Base-by-base conservation (phyloP, 2,113 vertebrate genomes). In the Monopterus albus region DNA sequence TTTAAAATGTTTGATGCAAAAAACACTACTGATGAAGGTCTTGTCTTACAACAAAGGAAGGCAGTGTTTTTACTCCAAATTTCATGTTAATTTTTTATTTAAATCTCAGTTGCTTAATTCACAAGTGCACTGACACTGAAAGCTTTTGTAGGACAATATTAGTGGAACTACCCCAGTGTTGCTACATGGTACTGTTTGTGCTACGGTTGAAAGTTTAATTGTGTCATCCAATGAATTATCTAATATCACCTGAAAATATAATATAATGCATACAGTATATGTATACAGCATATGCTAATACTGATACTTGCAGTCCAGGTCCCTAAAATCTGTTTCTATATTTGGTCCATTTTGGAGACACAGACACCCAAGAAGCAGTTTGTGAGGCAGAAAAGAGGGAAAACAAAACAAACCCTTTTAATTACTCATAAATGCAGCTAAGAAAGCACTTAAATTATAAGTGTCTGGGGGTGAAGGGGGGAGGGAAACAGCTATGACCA, bases 381-480 rank as follows among this genome's bases (percentile, higher is more conserved):
- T 57, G 50, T 29, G 43, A 40, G 57, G 21, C 49, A 20, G n/a
- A 52, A 66, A 60, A 40, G 20, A 33, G 26, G 3, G 8, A 35
- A 12, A 59, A 39, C 13, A 18, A 45, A 55, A 45, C 9, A 49
- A 68, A 53, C 29, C 57, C 5, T 58, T 72, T 64, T 51, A 60
- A 58, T 68, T 67, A 51, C 26, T 21, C 65, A n/a, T n/a, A n/a
- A n/a, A n/a, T 38, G 31, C 26, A 64, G 40, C 63, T 21, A 36
- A 72, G 47, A 15, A 45, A 63, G 29, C 17, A 18, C 21, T 63
- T 23, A 5, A 7, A 3, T n/a, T 63, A 35, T 43, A 40, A 33
- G 36, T 43, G 20, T 57, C 45, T 50, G 51, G 39, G 12, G 9
- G 1, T 28, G 23, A 15, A 3, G 9, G 8, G 8, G 9, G 8